Evolutionary conservation across 2,113 vertebrate genomes (phyloP).

Genomic region (Aspidoscelis tigris): DNA sequence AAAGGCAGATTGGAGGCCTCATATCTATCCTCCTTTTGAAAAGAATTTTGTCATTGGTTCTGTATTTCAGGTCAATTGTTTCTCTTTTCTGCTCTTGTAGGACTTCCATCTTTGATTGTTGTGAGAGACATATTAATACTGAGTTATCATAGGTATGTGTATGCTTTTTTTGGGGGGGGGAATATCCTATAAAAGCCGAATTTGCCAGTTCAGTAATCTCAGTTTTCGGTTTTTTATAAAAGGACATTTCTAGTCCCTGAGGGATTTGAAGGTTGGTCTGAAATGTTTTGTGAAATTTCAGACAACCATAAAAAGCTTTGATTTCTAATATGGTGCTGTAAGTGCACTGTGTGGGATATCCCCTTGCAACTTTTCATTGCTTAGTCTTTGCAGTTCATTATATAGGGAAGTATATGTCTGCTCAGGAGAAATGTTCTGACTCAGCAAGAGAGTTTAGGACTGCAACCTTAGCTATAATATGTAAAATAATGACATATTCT

Average conservation of each 20-base stretch:
- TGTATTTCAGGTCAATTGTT: conserved; percentile 59
- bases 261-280: background rate
- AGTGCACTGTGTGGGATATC: no score
- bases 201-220: background rate
- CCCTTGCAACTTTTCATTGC: background rate
- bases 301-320: background rate
- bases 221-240: background rate
- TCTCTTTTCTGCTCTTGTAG: background rate
- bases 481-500: background rate
- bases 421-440: background rate
- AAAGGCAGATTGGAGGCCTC: no score
- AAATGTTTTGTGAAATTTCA: background rate
- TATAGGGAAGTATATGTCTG: background rate
- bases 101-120: background rate
- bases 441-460: background rate
- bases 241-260: background rate
- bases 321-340: no score
- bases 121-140: background rate
- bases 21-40: conserved; percentile 72
- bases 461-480: background rate
- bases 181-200: background rate
- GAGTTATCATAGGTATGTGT: background rate
- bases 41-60: conserved; percentile 37
- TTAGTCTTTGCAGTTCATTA: background rate
- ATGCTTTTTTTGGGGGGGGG: no score